A percentile compares a stretch with the other conserved stretches of the same genome.
These are phyloP conservation scores for Lingula anatina DNA, from an alignment of 2,888 invertebrate genomes.

Conservation along the genomic window DNA sequence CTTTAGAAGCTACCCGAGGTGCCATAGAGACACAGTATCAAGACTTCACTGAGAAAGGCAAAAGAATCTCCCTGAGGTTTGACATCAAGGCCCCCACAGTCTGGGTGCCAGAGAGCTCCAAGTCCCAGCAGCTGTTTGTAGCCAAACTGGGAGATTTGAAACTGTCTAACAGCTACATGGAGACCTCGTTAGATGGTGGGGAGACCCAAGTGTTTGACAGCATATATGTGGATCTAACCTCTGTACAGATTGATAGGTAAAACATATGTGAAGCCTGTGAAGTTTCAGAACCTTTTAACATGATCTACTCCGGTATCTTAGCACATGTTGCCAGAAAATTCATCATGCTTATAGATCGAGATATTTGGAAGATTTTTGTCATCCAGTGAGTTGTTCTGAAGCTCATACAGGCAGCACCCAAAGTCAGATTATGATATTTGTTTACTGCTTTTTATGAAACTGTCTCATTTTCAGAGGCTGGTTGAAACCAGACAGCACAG, in stretches of 20 bases:
- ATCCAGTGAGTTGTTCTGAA: too few relatives aligned
- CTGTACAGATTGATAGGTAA: constrained; percentile 60
- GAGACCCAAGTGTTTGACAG: constrained; percentile 44
- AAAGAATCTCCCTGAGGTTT: constrained; percentile 60
- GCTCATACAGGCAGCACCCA: too few relatives aligned
- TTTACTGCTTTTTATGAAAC: neutral
- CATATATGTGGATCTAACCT: constrained; percentile 55
- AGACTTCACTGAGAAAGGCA: constrained; percentile 6
- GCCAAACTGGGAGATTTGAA: constrained; percentile 71
- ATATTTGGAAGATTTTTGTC: too few relatives aligned
- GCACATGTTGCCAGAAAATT: too few relatives aligned
- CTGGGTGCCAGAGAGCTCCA: constrained; percentile 72
- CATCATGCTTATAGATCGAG: too few relatives aligned
- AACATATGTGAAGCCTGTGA: too few relatives aligned
- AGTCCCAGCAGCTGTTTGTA: constrained; percentile 71
- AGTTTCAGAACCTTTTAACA: too few relatives aligned
- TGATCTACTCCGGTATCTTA: too few relatives aligned
- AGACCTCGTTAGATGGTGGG: constrained; percentile 32
- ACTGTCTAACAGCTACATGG: constrained; percentile 75
- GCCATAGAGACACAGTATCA: constrained; percentile 15
- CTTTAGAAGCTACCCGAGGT: constrained; percentile 22
- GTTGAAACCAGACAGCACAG: constrained; percentile 59
- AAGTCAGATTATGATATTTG: constrained; percentile 1
- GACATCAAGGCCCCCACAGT: constrained; percentile 71
- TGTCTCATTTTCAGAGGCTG: constrained; percentile 24